A percentile compares a stretch with the other conserved stretches of the same genome.
These are phyloP conservation scores for Cephalotes varians DNA, from an alignment of 2,888 invertebrate species.

Conservation along the genomic window DNA sequence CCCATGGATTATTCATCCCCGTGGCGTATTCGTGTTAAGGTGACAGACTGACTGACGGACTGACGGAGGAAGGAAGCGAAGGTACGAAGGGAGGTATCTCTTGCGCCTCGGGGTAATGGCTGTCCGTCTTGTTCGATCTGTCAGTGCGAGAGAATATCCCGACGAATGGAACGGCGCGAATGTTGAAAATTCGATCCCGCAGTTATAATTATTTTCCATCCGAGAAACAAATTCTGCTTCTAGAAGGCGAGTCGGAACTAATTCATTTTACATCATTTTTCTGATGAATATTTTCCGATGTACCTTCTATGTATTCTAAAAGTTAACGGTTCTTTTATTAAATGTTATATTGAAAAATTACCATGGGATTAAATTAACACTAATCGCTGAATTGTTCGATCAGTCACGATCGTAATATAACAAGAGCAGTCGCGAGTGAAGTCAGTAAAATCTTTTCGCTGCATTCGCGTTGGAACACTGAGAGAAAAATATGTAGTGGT, in stretches of 20 bases:
- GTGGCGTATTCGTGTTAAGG: constrained; percentile 63
- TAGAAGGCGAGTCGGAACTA: not conserved
- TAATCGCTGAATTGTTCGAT: not conserved
- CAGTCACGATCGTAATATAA: not conserved
- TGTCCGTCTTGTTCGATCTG: constrained; percentile 53
- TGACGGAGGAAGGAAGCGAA: constrained; percentile 42
- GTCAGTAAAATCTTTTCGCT: not conserved
- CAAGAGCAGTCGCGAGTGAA: not conserved
- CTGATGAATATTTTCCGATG: not conserved
- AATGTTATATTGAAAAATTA: not conserved
- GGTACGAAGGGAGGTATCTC: constrained; percentile 31
- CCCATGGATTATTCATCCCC: constrained; percentile 82
- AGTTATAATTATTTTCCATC: constrained; percentile 34
- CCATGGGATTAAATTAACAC: no score
- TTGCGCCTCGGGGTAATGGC: constrained; percentile 47
- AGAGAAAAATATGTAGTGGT: no score
- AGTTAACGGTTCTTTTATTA: not conserved
- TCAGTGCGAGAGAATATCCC: constrained; percentile 30
- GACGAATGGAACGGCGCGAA: constrained; percentile 10
- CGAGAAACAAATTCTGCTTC: constrained; percentile 27
- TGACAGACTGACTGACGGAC: constrained; percentile 63
- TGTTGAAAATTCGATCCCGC: constrained; percentile 20
- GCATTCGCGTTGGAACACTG: not conserved
- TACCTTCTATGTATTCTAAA: not conserved
- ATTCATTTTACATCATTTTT: not conserved